A percentile compares a stretch with the other conserved stretches of the same genome.
These are phyloP conservation scores for Helarctos malayanus DNA, from an alignment of 2,797 vertebrate genomes.

Conservation along the genomic window DNA sequence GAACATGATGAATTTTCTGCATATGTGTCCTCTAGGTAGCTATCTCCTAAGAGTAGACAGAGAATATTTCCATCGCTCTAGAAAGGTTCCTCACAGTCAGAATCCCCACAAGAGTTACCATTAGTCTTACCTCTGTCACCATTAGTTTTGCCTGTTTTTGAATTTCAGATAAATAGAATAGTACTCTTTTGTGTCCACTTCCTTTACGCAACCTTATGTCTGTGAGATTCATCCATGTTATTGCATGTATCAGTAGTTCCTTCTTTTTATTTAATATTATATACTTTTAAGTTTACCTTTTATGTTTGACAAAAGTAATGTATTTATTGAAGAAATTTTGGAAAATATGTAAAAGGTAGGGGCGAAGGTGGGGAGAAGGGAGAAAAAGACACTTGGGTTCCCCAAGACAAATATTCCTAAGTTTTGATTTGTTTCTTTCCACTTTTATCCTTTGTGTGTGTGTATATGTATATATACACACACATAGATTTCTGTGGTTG, in stretches of 20 bases:
- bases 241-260: neutral
- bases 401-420: neutral
- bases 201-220: neutral
- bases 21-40: neutral
- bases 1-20: neutral
- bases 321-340: neutral
- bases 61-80: neutral
- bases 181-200: neutral
- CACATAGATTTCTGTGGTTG: neutral
- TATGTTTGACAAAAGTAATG: neutral
- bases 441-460: neutral
- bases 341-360: neutral
- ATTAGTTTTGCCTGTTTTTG: neutral
- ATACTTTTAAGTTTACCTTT: conserved; percentile 5
- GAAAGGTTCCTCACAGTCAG: neutral
- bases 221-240: neutral
- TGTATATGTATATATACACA: too few relatives aligned
- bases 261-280: neutral
- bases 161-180: neutral
- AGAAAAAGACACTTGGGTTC: neutral
- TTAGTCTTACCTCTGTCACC: neutral
- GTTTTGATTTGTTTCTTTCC: neutral
- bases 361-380: neutral
- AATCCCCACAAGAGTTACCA: neutral
- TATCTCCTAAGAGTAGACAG: neutral